Base-by-base conservation (phyloP, 2,797 vertebrate genomes). In the Iguana delicatissima region DNA sequence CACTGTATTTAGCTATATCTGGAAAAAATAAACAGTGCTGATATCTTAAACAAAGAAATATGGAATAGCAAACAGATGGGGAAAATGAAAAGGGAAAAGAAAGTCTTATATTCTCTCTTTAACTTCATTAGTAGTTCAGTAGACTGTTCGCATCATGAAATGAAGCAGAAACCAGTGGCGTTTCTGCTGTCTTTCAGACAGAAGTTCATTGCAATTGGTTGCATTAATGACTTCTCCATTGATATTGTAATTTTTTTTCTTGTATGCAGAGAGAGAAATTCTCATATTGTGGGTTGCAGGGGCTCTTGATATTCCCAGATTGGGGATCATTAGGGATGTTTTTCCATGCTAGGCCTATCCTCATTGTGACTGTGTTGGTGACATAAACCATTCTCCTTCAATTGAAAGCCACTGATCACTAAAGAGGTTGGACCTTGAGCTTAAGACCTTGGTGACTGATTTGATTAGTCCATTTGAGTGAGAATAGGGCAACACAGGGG, bases 401-500 rank as follows among this genome's bases (percentile, higher is more conserved):
- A 96, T 80, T 94, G 93, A 95, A 96, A 96, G 92, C 95, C 91
- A 76, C 77, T 95, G 94, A 94, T 95, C 96, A 95, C 94, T 97
- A 97, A 97, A 96, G 96, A 96, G 95, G 95, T 97, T 95, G 96
- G 93, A 97, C 96, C 95, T 95, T 95, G 95, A 96, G 95, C 95
- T 94, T 97, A 97, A 97, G 95, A 96, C 94, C 95, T 97, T 96
- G 95, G 97, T 98, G 98, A 97, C 98, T 97, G 95, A 97, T 98
- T 98, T 98, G 98, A 98, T 98, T 98, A 98, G 98, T 97, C 96
- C 97, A 97, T 97, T 97, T 95, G 95, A 97, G 97, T 98, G 97
- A 96, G 95, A 98, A 97, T 97, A 97, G 97, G 97, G 97, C 97
- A 98, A 97, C 97, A 97, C 95, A 97, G 97, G 98, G 97, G 97